phyloP scores from a whole-genome alignment of 2,888 invertebrate species.

The Tetheella fluctuosa region DNA sequence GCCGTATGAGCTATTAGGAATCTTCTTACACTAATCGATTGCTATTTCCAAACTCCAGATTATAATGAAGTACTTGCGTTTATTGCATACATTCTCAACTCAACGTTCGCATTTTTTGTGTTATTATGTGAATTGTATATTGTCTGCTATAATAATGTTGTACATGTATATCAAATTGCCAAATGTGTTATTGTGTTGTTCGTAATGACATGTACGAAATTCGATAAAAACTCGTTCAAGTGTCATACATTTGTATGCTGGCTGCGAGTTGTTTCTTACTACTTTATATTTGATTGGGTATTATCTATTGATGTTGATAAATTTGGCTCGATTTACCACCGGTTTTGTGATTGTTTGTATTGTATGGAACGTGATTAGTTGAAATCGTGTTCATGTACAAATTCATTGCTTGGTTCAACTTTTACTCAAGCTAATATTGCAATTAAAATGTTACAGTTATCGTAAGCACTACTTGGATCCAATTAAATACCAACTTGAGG shows the following conservation, averaged over 20 bases:
- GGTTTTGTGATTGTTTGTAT: neutral
- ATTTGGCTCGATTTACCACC: neutral
- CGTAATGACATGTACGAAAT: slow-evolving; percentile 10
- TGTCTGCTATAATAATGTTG: slow-evolving; percentile 15
- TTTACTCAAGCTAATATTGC: neutral
- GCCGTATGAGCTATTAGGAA: slow-evolving; percentile 15
- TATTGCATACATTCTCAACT: slow-evolving; percentile 17
- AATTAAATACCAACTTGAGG: slow-evolving; percentile 11
- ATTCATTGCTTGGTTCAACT: neutral
- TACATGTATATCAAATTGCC: slow-evolving; percentile 9
- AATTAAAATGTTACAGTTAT: slow-evolving; percentile 1
- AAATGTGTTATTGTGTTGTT: slow-evolving; percentile 10
- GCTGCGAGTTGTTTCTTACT: slow-evolving; percentile 16
- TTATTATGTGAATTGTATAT: slow-evolving; percentile 30
- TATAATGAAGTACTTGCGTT: slow-evolving; percentile 21
- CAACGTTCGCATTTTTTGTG: slow-evolving; percentile 21
- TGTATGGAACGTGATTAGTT: slow-evolving; percentile 2
- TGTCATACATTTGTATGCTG: neutral
- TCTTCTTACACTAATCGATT: slow-evolving; percentile 14
- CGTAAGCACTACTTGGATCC: neutral
- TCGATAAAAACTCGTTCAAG: slow-evolving; percentile 8
- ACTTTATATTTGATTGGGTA: slow-evolving; percentile 23
- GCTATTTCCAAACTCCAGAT: neutral
- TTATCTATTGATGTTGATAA: slow-evolving; percentile 27
- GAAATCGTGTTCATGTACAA: neutral